Conservation (phyloP, 2,113 vertebrate species). For the Coregonus clupeaformis region DNA sequence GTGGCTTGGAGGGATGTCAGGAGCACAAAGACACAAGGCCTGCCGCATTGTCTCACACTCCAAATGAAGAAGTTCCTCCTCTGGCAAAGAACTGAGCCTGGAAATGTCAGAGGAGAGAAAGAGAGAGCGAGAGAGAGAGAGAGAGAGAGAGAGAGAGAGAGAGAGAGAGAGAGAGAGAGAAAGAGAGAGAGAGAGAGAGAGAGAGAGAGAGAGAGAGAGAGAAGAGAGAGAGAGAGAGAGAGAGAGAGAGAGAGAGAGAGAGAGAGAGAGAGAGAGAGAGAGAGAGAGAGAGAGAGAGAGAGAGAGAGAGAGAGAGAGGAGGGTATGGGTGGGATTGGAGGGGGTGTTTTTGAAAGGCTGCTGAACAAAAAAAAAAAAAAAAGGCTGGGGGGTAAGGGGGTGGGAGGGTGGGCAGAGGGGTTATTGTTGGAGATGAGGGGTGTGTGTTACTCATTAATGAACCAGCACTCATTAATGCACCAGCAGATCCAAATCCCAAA, state of each 20-base stretch:
- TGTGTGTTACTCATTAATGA: constrained; percentile 72
- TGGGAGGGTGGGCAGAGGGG: constrained; percentile 35
- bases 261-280: too few relatives aligned
- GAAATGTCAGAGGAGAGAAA: constrained; percentile 62
- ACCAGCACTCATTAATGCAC: constrained; percentile 58
- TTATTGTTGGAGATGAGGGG: constrained; percentile 56
- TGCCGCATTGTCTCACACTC: constrained; percentile 78
- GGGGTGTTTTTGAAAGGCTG: constrained; percentile 8
- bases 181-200: not conserved
- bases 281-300: too few relatives aligned
- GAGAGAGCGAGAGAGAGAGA: constrained; percentile 33
- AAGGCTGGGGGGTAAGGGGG: not conserved
- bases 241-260: too few relatives aligned
- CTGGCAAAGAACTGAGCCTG: constrained; percentile 66
- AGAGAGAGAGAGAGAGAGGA: too few relatives aligned
- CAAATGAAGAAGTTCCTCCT: constrained; percentile 78
- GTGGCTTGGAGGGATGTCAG: constrained; percentile 77
- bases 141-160: constrained; percentile 6
- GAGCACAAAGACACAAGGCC: constrained; percentile 73
- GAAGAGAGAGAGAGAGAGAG: not conserved
- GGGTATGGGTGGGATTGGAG: too few relatives aligned
- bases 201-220: not conserved
- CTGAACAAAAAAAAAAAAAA: too few relatives aligned
- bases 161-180: not conserved
- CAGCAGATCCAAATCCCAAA: constrained; percentile 55